Evolutionary conservation across 2,113 vertebrate species (phyloP).

Genomic region (Callopanchax toddi): DNA sequence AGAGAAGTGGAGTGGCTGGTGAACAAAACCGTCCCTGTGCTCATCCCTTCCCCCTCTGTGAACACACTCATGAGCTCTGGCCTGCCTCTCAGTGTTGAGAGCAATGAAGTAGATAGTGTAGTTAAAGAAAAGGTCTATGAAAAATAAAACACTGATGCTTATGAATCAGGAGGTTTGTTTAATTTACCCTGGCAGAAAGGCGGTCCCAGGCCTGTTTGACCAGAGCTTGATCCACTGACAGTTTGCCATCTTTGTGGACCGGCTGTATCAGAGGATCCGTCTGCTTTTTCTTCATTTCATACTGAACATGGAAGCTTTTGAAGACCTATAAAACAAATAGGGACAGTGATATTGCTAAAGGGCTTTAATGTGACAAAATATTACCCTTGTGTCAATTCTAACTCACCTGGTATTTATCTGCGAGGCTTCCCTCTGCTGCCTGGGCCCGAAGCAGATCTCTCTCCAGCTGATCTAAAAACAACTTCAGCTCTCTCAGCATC

Average conservation of each 20-base stretch:
- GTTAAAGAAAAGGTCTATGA: too few relatives aligned
- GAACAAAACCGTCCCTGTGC: constrained; percentile 70
- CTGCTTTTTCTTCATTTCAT: constrained; percentile 93
- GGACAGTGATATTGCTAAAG: neutral
- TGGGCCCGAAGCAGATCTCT: constrained; percentile 91
- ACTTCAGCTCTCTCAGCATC: constrained; percentile 89
- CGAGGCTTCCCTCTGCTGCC: constrained; percentile 85
- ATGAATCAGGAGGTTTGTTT: constrained; percentile 1
- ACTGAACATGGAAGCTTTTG: constrained; percentile 91
- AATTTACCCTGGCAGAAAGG: constrained; percentile 87
- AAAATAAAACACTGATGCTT: too few relatives aligned
- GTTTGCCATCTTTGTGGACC: constrained; percentile 87
- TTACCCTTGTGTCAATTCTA: neutral
- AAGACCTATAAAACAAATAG: constrained; percentile 80
- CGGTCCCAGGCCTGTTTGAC: constrained; percentile 96
- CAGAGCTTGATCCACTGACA: constrained; percentile 94
- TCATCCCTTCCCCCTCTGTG: constrained; percentile 38
- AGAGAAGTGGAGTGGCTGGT: constrained; percentile 19
- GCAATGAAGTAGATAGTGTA: too few relatives aligned
- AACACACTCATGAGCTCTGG: constrained; percentile 38
- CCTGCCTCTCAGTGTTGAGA: neutral
- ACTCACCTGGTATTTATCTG: constrained; percentile 93
- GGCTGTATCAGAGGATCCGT: constrained; percentile 87
- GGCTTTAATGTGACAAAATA: neutral
- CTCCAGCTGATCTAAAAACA: constrained; percentile 95